Base-by-base conservation (phyloP, 2,888 invertebrate species). In the Perithous albicinctus region DNA sequence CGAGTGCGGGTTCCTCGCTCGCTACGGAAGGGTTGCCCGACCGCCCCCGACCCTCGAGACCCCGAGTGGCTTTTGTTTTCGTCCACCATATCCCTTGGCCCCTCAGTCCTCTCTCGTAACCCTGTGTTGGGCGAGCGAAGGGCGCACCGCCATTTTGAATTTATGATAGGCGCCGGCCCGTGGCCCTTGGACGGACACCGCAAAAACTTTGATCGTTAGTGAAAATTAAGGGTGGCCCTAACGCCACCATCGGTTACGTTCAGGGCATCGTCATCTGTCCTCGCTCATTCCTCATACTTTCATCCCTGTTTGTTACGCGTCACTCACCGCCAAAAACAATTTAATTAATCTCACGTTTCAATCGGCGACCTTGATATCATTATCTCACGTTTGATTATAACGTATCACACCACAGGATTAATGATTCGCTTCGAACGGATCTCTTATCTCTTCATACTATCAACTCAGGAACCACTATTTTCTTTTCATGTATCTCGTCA, bases 61-160 rank as follows among this genome's bases (percentile, higher is more conserved):
- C n/a, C 85, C 88, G 88, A 90, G 91, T 90, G 90, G 90, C 92
- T 92, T 92, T 92, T 92, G 92, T 92, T 92, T 92, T 92, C 92
- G 85, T 89, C 90, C 90, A 82, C 70, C 78, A 64, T n/a, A n/a
- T 78, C 82, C 73, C 81, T 77, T 63, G 63, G 32, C 73, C 73
- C 69, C 51, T 63, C 38, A 23, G 15, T 61, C 63, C 73, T 35
- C 41, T 54, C 20, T 64, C 41, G 61, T 35, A 29, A 43, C 38
- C 70, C 48, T 38, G 32, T 51, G 59, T 43, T 12, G 18, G 41
- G 15, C 29, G 85, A 87, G 7, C 35, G 85, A 87, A 89, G 88
- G 87, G 85, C 78, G 59, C 66, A 75, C 26, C 92, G 91, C 92
- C 92, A 92, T 92, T 92, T 92, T 92, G 92, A 92, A 92, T 92